Evolutionary conservation across 2,888 invertebrate genomes (phyloP), one percentile per base, ranked within the genome.

Genomic region (Tubiluchus corallicola): DNA sequence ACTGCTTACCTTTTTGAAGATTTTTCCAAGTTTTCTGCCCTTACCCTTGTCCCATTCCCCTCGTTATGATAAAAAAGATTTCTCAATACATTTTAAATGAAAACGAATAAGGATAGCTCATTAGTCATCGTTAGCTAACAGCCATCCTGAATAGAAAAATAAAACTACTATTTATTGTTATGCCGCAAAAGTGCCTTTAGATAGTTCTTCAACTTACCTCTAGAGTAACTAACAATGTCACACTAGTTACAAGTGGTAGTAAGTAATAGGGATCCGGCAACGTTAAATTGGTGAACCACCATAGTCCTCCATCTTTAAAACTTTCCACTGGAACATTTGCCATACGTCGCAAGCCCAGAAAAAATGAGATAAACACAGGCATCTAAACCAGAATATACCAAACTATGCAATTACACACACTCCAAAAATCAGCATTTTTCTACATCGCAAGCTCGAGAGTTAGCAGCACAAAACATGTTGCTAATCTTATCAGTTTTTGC

Each of bases 271-370:
- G 92, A 69, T 98, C 98, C 2, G 81, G 72, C 5, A 84, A 63
- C 1, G 92, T 88, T 39, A 98, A 71, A 70, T 99, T 90, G 2
- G 73, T 68, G 61, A 98, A 92, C 96, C 96, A 98, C 55, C 72
- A 76, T 1, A 85, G 52, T 1, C 98, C 98, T 20, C 96, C 96
- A 1, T 74, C 69, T 50, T 74, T 72, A 72, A 96, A 73, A 59
- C 88, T 88, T 38, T 84, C 85, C 21, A 98, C 82, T 2, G 92
- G 94, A 20, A 79, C 72, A 57, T 78, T 79, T 1, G 87, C 76
- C 92, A 98, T 92, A 50, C 74, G 69, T 53, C 84, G 72, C 40
- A 98, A 65, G 0, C 79, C 85, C 67, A 83, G 72, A 60, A 92
- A 96, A 61, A 88, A 82, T 1, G 92, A 88, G 49, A 94, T 66